Evolutionary conservation across 2,888 invertebrate genomes (phyloP).

Genomic region (Crocallis elinguaria): DNA sequence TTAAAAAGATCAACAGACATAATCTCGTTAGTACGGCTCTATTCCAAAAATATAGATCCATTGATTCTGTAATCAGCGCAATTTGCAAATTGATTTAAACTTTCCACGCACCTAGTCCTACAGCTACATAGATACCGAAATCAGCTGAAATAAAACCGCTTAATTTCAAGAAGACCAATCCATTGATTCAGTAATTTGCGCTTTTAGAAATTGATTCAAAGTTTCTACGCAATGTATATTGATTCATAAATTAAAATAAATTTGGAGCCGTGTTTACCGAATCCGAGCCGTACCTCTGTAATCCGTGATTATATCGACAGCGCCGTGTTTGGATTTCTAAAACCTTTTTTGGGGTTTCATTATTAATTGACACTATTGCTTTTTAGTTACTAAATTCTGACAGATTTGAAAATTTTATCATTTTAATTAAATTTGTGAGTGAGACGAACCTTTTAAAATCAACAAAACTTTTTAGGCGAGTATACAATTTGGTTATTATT

Average conservation of each 20-base stretch:
- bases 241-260: constrained; percentile 4
- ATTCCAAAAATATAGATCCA: not conserved
- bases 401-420: not conserved
- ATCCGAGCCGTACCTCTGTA: constrained; percentile 2
- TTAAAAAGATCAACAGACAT: not conserved
- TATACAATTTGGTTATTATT: too few species aligned
- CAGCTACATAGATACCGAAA: too few species aligned
- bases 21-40: not conserved
- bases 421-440: too few species aligned
- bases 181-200: not conserved
- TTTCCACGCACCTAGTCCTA: not conserved
- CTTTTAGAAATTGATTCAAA: constrained; percentile 5
- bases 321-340: not conserved
- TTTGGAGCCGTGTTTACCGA: not conserved
- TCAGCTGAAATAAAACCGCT: too few species aligned
- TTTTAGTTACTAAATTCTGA: too few species aligned
- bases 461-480: too few species aligned
- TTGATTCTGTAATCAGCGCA: not conserved
- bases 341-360: not conserved
- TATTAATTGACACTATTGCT: not conserved
- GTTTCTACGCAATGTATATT: not conserved
- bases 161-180: not conserved
- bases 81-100: constrained; percentile 5
- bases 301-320: constrained; percentile 7
- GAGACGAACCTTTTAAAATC: too few species aligned